Evolutionary conservation across 2,113 vertebrate species (phyloP), one percentile per base, ranked within the genome.

Genomic region (Regulus satrapa): DNA sequence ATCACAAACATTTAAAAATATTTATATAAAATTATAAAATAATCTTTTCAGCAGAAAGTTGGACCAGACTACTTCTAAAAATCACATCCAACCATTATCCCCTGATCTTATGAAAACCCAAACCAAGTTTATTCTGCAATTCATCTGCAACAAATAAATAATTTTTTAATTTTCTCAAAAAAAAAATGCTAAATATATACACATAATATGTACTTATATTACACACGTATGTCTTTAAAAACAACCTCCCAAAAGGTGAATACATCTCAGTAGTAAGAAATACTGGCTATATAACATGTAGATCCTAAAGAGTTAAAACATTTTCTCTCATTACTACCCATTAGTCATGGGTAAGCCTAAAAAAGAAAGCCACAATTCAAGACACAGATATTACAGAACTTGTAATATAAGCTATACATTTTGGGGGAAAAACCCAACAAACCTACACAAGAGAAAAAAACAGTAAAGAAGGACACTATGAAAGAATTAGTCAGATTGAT

Each of bases 341-440:
- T 55, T 63, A 69, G 25, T n/a, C 14, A 75, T 9, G 32, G 6
- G 4, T 46, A 67, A 75, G n/a, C 14, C 20, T 36, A 28, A 79
- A 73, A 36, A 78, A 81, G 14, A 81, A 88, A 88, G 17, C 1
- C n/a, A 41, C 14, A 73, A 64, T 41, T 72, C 34, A 78, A 90
- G 16, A 64, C 9, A 76, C 3, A 85, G 20, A 9, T 48, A 40
- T 34, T 69, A 66, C 23, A 71, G 63, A 87, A 51, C 9, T 49
- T 46, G 7, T 17, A 69, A 54, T 38, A 25, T 3, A 36, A 77
- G 18, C 23, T 38, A 49, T 54, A 59, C 10, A 34, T 41, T 5
- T 4, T 26, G 2, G 9, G 2, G 12, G 1, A 3, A 7, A 20
- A 41, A n/a, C 8, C 5, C 7, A 62, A 40, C 19, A 56, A 52